Conservation (phyloP, 2,888 invertebrate genomes). For the Arge pagana region DNA sequence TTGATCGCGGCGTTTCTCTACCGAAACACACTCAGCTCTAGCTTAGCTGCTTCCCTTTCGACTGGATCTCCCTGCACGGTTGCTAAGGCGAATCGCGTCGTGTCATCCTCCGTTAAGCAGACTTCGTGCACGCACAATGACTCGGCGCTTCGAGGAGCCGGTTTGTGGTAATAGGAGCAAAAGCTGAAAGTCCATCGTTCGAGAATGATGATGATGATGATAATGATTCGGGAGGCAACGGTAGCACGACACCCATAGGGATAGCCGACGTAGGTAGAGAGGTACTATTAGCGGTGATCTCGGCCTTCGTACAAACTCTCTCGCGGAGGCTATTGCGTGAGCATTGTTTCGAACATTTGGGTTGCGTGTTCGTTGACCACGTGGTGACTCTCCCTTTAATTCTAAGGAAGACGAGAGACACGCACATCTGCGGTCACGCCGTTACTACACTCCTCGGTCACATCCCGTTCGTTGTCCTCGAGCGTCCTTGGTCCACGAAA, state of each 20-base stretch:
- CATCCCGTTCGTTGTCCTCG: constrained; percentile 10
- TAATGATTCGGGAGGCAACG: constrained; percentile 15
- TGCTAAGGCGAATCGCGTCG: constrained; percentile 9
- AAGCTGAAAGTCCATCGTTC: neutral
- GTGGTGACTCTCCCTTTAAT: constrained; percentile 24
- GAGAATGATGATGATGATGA: constrained; percentile 8
- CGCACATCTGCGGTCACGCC: constrained; percentile 21
- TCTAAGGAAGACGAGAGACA: constrained; percentile 18
- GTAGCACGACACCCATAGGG: no score
- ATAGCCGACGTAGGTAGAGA: no score
- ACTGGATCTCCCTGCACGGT: no score
- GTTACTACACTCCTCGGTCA: constrained; percentile 7
- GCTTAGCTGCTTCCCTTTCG: no score
- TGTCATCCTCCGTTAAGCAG: constrained; percentile 15
- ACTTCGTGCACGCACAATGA: constrained; percentile 4
- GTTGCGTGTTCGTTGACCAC: constrained; percentile 24
- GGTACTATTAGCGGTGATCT: no score
- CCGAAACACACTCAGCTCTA: no score
- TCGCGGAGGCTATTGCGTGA: no score
- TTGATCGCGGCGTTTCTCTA: no score
- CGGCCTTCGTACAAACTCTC: no score
- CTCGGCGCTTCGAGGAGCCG: neutral
- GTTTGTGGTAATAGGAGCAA: neutral
- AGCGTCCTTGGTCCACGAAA: constrained; percentile 5
- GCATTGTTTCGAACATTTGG: constrained; percentile 22